Conservation (phyloP, 2,797 vertebrate genomes). For the Valencia hispanica region DNA sequence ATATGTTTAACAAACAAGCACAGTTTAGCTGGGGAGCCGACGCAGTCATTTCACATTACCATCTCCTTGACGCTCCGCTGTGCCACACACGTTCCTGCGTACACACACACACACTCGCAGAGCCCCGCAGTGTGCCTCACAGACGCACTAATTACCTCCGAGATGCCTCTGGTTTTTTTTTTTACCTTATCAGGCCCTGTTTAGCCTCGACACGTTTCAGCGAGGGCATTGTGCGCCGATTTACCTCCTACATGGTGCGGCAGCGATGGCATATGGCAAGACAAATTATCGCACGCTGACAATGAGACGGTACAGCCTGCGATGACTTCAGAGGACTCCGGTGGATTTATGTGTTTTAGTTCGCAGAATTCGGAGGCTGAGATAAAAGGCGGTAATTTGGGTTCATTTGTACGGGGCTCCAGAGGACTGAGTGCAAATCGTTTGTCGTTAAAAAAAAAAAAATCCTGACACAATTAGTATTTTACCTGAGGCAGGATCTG, state of each 20-base stretch:
- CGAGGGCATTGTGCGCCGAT: constrained; percentile 51
- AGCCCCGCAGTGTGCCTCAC: constrained; percentile 64
- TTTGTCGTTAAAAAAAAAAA: constrained; percentile 2
- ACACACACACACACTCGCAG: constrained; percentile 17
- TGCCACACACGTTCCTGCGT: constrained; percentile 30
- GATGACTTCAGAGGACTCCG: constrained; percentile 30
- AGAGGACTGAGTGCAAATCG: constrained; percentile 2
- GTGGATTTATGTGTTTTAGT: constrained; percentile 24
- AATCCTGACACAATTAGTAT: constrained; percentile 9
- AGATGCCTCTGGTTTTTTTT: constrained; percentile 70
- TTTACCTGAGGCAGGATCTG: constrained; percentile 8
- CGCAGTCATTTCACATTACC: constrained; percentile 93
- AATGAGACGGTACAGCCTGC: constrained; percentile 42
- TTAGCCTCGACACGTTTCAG: constrained; percentile 69
- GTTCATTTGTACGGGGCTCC: constrained; percentile 4
- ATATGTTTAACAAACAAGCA: constrained; percentile 96
- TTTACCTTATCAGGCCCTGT: constrained; percentile 73
- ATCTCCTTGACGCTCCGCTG: constrained; percentile 84
- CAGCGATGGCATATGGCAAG: constrained; percentile 52
- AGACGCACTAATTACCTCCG: constrained; percentile 75
- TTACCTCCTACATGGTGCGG: constrained; percentile 66
- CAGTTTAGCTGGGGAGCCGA: constrained; percentile 92
- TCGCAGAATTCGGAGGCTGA: constrained; percentile 1
- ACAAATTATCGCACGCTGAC: constrained; percentile 59
- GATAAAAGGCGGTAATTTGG: constrained; percentile 24